Conservation (phyloP, 2,888 invertebrate species). For the Chironomus riparius region DNA sequence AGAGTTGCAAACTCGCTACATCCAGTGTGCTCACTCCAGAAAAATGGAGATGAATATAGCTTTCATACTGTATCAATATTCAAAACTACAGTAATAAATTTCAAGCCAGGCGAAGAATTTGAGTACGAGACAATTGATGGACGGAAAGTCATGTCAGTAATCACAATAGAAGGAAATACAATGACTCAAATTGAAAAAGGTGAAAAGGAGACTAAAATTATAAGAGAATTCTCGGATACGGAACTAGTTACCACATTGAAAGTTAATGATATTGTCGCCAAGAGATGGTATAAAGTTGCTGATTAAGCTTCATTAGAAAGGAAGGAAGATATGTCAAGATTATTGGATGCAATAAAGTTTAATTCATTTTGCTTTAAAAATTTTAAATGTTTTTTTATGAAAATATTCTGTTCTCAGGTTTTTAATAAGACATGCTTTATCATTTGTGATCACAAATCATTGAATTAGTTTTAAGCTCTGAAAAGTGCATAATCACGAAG, state of each 20-base stretch:
- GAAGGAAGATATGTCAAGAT: too few relatives aligned
- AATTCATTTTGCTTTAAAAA: too few relatives aligned
- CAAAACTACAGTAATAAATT: constrained; percentile 74
- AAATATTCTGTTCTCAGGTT: too few relatives aligned
- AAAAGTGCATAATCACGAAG: too few relatives aligned
- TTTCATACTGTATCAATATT: constrained; percentile 80
- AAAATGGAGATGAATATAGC: constrained; percentile 64
- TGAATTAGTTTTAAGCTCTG: too few relatives aligned
- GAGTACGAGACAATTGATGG: constrained; percentile 88
- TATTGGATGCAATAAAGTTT: too few relatives aligned
- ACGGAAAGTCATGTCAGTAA: constrained; percentile 56
- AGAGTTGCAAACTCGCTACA: too few relatives aligned
- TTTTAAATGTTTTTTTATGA: too few relatives aligned
- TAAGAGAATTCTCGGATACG: constrained; percentile 64
- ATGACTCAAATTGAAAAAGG: constrained; percentile 75
- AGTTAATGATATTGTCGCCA: neutral
- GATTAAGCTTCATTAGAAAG: too few relatives aligned
- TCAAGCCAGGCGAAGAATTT: constrained; percentile 78
- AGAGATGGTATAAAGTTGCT: constrained; percentile 14
- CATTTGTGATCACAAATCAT: too few relatives aligned
- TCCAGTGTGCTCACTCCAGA: constrained; percentile 73
- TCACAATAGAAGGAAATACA: constrained; percentile 68
- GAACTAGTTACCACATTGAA: constrained; percentile 54
- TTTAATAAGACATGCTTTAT: too few relatives aligned
- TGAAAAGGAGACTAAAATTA: constrained; percentile 55